phyloP scores from a whole-genome alignment of 2,797 vertebrate species.

The Sebastiscus tertius region DNA sequence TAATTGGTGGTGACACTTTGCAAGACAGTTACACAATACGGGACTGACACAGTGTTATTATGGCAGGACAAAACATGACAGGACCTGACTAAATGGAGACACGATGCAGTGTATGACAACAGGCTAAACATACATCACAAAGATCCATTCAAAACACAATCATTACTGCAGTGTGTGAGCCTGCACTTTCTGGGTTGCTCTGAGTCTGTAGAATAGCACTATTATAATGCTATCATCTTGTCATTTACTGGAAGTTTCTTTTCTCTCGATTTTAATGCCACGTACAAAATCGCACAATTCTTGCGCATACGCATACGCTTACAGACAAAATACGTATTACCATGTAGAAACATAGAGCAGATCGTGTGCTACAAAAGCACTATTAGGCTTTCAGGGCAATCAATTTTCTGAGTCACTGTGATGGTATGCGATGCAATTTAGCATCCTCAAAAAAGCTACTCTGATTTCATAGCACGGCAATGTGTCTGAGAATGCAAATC shows the following conservation, averaged over 20 bases:
- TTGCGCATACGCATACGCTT: not conserved
- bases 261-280: not conserved
- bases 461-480: conserved; percentile 10
- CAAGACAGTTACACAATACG: conserved; percentile 45
- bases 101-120: conserved; percentile 15
- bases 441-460: conserved; percentile 17
- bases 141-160: conserved; percentile 24
- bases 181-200: not conserved
- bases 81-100: conserved; percentile 40
- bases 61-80: conserved; percentile 52
- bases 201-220: not conserved
- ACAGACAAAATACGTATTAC: not conserved
- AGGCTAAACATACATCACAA: conserved; percentile 33
- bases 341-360: not conserved
- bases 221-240: not conserved
- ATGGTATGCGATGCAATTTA: conserved; percentile 1
- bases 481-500: conserved; percentile 19
- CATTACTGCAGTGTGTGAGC: conserved; percentile 4
- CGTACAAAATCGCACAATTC: not conserved
- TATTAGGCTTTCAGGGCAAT: not conserved
- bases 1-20: conserved; percentile 58
- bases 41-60: conserved; percentile 50
- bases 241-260: not conserved
- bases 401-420: conserved; percentile 4
- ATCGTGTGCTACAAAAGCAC: not conserved